Base-by-base conservation (phyloP, 1,140 invertebrate genomes). In the Cataglyphis hispanica region DNA sequence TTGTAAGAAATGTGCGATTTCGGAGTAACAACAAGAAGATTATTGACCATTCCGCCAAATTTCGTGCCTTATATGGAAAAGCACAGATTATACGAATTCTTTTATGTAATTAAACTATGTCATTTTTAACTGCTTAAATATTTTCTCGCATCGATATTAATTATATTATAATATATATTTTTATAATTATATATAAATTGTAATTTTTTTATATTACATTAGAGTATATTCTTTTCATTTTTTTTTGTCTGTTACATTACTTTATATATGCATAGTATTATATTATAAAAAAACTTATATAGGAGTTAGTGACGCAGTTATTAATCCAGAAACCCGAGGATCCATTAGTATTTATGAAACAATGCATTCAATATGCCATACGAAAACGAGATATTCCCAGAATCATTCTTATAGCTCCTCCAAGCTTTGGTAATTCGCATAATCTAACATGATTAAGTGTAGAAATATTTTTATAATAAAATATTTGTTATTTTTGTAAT, bases 11-110 rank as follows among this genome's bases (percentile, higher is more conserved):
- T 91, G 90, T 74, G 64, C 25, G 43, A 84, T 40, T 50, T 72
- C 58, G 89, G 92, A 50, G 93, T 94, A 89, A 89, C 90, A 5
- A 92, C 67, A 13, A 94, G 92, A 87, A 86, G 91, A 77, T 92
- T 93, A 37, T 81, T 94, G 22, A 89, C 58, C 16, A 92, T 95
- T 64, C 94, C 94, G 7, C 81, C 93, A 11, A 91, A 89, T 90
- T 95, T 95, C 74, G 84, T 95, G 43, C 94, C 95, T 11, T 96
- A 96, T 80, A 87, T 96, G 77, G 95, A 96, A 83, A 96, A 95
- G 84, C 94, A 96, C 88, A 91, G 94, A 80, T 95, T 96, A 86
- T 95, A 95, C 60, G 95, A 96, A 92, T 88, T 96, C 10, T 96
- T 96, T 89, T 92, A 95, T 76, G 95, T 95, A 90, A 89, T 72